Evolutionary conservation across 2,888 invertebrate species (phyloP), one percentile per base, ranked within the genome.

Genomic region (Drosophila paucipuncta): DNA sequence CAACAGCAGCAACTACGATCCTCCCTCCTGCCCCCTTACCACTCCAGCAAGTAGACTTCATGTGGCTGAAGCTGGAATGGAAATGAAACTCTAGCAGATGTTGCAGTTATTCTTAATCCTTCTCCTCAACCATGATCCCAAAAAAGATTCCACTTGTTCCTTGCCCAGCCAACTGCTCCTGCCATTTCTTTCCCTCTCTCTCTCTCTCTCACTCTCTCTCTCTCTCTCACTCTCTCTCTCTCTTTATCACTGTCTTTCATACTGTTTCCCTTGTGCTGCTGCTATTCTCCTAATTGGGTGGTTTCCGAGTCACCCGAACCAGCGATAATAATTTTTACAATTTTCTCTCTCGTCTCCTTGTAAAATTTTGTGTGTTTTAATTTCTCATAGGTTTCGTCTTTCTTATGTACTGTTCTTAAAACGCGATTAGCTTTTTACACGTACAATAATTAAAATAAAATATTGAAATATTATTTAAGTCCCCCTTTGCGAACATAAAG

Each of bases 391-490:
- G 41, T 57, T 50, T 63, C 33, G 63, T 30, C 76, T 39, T 37
- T 75, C 60, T 61, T 47, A 53, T 67, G 57, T 62, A 58, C 49
- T 57, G 54, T 68, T 72, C 77, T 78, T 57, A 57, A 73, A 68
- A 86, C 73, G 82, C 85, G 72, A 81, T 89, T 85, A 85, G 85
- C 85, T 85, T 85, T 85, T 76, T 89, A 85, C 79, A 87, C 73
- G 76, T 79, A 89, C 82, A 78, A 82, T 80, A 80, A 80, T 82
- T 80, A 85, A 80, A 80, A 76, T 76, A 88, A 78, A 82, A 79
- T 80, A 90, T 80, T 80, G 72, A 88, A 80, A 73, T 89, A 87
- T 64, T 79, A 85, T 87, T 74, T 87, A 85, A 82, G 90, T 74
- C 41, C 47, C 70, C 49, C 53, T 73, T 78, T 68, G 73, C 68